Conservation (phyloP, 2,113 vertebrate species). For the Abramis brama region DNA sequence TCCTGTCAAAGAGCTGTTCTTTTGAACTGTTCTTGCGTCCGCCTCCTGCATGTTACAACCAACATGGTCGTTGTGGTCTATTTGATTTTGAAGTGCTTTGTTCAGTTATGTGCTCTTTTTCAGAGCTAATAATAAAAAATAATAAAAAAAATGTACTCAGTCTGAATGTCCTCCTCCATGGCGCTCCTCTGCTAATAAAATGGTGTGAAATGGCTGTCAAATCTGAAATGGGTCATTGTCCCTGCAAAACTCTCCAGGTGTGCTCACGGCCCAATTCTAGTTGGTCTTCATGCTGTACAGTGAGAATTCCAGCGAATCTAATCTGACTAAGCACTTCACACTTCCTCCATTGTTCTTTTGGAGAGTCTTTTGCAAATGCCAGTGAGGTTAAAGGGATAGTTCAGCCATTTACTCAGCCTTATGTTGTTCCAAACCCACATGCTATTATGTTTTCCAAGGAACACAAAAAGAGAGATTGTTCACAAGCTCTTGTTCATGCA, state of each 20-base stretch:
- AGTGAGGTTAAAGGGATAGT: slow-evolving; percentile 18
- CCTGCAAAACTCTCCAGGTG: slow-evolving; percentile 21
- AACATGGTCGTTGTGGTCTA: neutral
- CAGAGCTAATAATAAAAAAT: neutral
- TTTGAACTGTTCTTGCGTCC: neutral
- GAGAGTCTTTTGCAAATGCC: slow-evolving; percentile 33
- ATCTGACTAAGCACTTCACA: slow-evolving; percentile 17
- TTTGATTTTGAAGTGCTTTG: slow-evolving; percentile 7
- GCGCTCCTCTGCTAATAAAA: neutral
- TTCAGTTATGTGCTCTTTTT: slow-evolving; percentile 11
- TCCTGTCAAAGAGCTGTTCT: neutral
- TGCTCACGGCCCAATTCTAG: neutral
- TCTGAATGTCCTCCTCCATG: neutral
- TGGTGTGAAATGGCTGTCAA: slow-evolving; percentile 22
- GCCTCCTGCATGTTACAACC: neutral
- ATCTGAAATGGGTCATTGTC: slow-evolving; percentile 6
- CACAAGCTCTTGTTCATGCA: neutral
- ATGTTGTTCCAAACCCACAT: neutral
- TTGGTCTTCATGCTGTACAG: neutral
- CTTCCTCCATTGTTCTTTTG: neutral
- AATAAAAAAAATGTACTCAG: neutral
- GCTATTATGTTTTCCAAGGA: neutral
- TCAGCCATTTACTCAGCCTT: neutral
- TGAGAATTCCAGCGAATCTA: neutral
- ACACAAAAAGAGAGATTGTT: neutral